Conservation (phyloP, 2,888 invertebrate species). For the Eremobia ochroleuca region DNA sequence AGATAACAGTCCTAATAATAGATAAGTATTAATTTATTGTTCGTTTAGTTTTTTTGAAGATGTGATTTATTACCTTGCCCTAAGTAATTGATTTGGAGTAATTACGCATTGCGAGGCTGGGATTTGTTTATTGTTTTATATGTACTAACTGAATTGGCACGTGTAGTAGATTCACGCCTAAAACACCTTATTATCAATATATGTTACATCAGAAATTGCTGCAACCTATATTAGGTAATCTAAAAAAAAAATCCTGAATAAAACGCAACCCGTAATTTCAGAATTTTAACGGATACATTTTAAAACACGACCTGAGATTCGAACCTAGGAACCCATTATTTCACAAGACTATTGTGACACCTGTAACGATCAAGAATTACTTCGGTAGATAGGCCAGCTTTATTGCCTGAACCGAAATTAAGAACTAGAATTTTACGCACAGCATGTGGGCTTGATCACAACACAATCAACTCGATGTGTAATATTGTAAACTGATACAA, state of each 20-base stretch:
- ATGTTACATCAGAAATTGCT: too few species aligned
- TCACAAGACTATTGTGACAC: too few species aligned
- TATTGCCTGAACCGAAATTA: too few species aligned
- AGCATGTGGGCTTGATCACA: background rate
- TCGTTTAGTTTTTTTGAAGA: background rate
- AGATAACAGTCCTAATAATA: background rate
- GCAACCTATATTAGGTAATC: too few species aligned
- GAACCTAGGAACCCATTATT: background rate
- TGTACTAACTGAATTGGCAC: too few species aligned
- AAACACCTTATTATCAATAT: too few species aligned
- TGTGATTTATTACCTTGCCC: constrained; percentile 14
- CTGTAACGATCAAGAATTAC: background rate
- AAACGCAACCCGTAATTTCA: too few species aligned
- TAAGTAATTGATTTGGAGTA: constrained; percentile 9
- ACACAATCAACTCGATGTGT: background rate
- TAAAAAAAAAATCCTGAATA: too few species aligned
- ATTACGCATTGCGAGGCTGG: background rate
- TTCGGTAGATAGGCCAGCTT: background rate
- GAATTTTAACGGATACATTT: too few species aligned
- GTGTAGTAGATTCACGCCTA: too few species aligned
- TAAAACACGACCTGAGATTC: background rate
- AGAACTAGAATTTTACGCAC: background rate
- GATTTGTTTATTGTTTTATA: background rate
- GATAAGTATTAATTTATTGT: constrained; percentile 4
- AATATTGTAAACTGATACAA: constrained; percentile 16